Conservation (phyloP, 2,797 vertebrate species). For the Hylomyscus alleni region DNA sequence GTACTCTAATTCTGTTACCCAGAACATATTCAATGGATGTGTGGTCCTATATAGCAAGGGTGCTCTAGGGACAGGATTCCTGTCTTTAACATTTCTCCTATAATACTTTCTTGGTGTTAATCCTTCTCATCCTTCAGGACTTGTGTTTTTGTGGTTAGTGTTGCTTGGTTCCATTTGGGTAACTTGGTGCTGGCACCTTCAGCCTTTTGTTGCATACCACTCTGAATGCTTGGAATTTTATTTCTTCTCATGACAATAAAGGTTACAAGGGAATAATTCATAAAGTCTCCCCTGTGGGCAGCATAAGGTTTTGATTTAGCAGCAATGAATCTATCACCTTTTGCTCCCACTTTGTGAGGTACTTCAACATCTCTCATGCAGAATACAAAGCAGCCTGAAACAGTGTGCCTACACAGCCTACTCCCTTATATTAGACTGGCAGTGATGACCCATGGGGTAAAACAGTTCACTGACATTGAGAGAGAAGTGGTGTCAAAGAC, state of each 20-base stretch:
- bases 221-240: background rate
- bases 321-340: background rate
- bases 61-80: background rate
- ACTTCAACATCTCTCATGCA: background rate
- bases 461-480: background rate
- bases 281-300: background rate
- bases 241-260: conserved; percentile 13
- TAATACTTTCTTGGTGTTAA: background rate
- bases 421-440: background rate
- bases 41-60: background rate
- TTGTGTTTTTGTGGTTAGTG: background rate
- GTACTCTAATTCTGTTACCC: background rate
- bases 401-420: rapidly evolving
- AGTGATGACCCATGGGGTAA: background rate
- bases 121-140: background rate
- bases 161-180: conserved; percentile 2
- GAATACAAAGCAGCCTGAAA: background rate
- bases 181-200: background rate
- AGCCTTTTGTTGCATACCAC: background rate
- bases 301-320: conserved; percentile 26
- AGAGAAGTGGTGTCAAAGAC: background rate
- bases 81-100: background rate
- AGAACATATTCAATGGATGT: background rate
- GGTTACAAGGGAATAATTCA: background rate
- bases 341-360: background rate